Evolutionary conservation across 2,113 vertebrate species (phyloP).

Genomic region (Gymnogyps californianus): DNA sequence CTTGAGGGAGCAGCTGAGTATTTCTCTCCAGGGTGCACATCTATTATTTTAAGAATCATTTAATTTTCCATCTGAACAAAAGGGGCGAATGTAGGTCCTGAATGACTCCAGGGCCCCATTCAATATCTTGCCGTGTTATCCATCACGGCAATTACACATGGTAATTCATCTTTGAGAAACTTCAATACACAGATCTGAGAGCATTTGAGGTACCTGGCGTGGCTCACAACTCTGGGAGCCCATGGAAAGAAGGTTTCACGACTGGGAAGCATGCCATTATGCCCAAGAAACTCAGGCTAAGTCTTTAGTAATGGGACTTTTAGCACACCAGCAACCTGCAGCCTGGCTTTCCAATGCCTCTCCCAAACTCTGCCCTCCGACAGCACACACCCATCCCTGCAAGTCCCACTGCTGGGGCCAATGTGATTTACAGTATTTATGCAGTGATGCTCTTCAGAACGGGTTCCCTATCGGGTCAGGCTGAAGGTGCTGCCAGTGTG

Average conservation of each 20-base stretch:
- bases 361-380: background rate
- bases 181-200: background rate
- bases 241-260: background rate
- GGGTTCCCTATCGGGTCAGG: accelerated
- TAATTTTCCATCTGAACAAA: slow-evolving; percentile 62
- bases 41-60: slow-evolving; percentile 70
- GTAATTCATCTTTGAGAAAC: slow-evolving; percentile 44
- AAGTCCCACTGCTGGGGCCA: background rate
- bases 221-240: background rate
- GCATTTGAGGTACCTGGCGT: background rate
- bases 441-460: background rate
- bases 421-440: background rate
- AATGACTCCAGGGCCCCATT: slow-evolving; percentile 39
- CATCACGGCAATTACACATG: slow-evolving; percentile 33
- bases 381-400: background rate
- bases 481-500: background rate
- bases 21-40: slow-evolving; percentile 61
- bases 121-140: background rate
- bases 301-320: background rate
- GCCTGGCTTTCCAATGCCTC: background rate
- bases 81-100: slow-evolving; percentile 44
- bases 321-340: background rate
- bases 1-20: slow-evolving; percentile 56
- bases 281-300: background rate
- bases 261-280: background rate